Conservation (phyloP, 2,113 vertebrate species). For the Cnemophilus loriae region DNA sequence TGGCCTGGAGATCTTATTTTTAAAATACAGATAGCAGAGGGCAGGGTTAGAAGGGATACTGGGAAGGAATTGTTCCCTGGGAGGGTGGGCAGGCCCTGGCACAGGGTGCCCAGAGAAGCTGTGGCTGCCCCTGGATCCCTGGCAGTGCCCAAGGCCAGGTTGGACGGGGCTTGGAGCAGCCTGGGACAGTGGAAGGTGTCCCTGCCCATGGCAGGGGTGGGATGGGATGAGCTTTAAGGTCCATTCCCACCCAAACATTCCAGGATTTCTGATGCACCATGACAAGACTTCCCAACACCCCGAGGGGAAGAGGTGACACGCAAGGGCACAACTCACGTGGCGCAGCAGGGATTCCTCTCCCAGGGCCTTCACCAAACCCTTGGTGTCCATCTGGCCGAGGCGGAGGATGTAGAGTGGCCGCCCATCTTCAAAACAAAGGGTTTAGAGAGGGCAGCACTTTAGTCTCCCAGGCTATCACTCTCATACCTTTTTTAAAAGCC, state of each 20-base stretch:
- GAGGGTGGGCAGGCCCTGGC: not conserved
- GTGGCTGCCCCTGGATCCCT: not conserved
- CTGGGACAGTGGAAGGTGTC: fast-evolving
- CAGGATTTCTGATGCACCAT: not conserved
- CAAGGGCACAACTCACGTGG: slow-evolving; percentile 64
- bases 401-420: slow-evolving; percentile 81
- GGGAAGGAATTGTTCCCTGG: fast-evolving
- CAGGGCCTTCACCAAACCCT: slow-evolving; percentile 82
- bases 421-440: slow-evolving; percentile 65
- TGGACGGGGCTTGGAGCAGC: fast-evolving
- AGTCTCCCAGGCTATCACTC: not conserved
- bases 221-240: fast-evolving
- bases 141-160: fast-evolving
- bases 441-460: not conserved
- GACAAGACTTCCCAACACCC: not conserved
- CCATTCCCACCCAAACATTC: not conserved
- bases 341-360: slow-evolving; percentile 80
- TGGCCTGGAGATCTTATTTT: not conserved
- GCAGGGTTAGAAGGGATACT: fast-evolving
- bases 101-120: not conserved
- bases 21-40: not conserved
- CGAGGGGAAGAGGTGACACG: not conserved
- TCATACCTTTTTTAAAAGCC: not conserved
- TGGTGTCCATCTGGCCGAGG: slow-evolving; percentile 86
- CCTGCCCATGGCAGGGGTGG: not conserved